Evolutionary conservation across 2,113 vertebrate species (phyloP).

Genomic region (Caretta caretta): DNA sequence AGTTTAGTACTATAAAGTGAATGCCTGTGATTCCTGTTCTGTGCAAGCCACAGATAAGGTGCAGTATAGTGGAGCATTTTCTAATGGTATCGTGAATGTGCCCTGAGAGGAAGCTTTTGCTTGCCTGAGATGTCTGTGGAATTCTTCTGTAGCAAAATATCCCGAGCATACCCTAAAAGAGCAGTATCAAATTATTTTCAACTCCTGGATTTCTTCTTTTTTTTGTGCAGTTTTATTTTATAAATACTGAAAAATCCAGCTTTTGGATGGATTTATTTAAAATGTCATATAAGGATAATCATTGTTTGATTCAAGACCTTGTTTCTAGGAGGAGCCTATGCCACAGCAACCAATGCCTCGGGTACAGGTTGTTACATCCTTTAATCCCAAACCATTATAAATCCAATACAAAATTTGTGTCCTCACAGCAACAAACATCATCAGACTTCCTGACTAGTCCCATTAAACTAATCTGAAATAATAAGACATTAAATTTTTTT

Average conservation of each 20-base stretch:
- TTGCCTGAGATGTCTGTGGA: constrained; percentile 37
- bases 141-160: constrained; percentile 8
- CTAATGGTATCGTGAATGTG: not conserved
- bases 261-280: not conserved
- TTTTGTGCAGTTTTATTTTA: constrained; percentile 38
- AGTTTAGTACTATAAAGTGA: not conserved
- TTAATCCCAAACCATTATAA: not conserved
- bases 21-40: not conserved
- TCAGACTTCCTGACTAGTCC: not conserved
- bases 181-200: not conserved
- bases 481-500: not conserved
- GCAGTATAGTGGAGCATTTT: not conserved
- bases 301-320: not conserved
- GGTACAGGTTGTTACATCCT: no score
- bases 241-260: not conserved
- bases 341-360: not conserved
- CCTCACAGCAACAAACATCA: not conserved
- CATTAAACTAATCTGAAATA: not conserved
- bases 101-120: constrained; percentile 20
- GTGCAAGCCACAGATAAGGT: not conserved
- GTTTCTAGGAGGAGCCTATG: not conserved
- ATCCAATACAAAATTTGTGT: not conserved
- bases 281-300: not conserved
- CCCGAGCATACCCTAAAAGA: not conserved
- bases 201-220: not conserved